These are phyloP conservation scores for Andrena haemorrhoa DNA, from an alignment of 2,888 invertebrate genomes.

Conservation along the genomic window DNA sequence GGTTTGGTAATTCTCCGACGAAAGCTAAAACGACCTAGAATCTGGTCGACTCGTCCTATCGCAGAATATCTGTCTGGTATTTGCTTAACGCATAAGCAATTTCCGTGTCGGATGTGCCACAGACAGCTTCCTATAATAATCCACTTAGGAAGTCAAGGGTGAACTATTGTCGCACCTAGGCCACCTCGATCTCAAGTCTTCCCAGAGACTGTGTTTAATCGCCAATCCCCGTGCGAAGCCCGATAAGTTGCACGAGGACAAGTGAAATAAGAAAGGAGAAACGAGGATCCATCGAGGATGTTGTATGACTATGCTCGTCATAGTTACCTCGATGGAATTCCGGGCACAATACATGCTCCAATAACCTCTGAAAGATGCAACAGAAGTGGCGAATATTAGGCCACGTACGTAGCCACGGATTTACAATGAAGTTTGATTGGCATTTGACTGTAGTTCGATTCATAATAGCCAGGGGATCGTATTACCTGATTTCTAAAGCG, in stretches of 20 bases:
- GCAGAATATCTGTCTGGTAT: conserved; percentile 77
- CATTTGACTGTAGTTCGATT: conserved; percentile 49
- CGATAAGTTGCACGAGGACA: not conserved
- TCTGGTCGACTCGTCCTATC: conserved; percentile 38
- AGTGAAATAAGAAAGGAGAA: conserved; percentile 4
- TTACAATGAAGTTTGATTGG: conserved; percentile 64
- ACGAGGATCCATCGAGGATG: conserved; percentile 5
- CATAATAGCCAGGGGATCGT: conserved; percentile 25
- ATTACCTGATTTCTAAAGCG: conserved; percentile 33
- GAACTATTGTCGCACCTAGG: conserved; percentile 73
- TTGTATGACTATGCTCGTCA: not conserved
- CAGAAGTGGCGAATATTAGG: conserved; percentile 60
- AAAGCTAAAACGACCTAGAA: conserved; percentile 43
- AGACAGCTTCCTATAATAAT: conserved; percentile 81
- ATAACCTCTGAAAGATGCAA: conserved; percentile 26
- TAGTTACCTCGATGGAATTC: conserved; percentile 18
- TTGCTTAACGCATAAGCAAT: conserved; percentile 83
- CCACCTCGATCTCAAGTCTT: conserved; percentile 48
- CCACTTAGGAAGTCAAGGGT: conserved; percentile 76
- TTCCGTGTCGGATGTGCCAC: conserved; percentile 78
- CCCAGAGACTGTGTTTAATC: conserved; percentile 14
- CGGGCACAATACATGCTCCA: conserved; percentile 54
- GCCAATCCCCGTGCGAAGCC: conserved; percentile 6
- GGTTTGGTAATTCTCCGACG: conserved; percentile 49
- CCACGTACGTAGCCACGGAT: conserved; percentile 38